These are phyloP conservation scores for Astur gentilis DNA, from an alignment of 2,113 vertebrate species.

Conservation along the genomic window DNA sequence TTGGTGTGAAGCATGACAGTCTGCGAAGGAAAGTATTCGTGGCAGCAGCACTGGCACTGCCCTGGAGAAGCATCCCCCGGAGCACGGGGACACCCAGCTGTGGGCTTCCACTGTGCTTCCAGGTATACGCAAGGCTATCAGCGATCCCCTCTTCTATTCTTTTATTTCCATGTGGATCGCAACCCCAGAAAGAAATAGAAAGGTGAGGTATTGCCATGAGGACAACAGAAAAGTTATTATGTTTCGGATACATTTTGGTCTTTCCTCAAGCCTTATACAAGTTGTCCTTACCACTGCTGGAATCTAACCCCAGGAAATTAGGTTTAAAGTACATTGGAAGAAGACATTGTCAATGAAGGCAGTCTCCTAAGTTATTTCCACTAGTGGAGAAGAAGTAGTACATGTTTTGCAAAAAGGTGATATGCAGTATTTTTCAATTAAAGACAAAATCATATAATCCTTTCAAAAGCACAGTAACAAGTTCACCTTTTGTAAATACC, in stretches of 20 bases:
- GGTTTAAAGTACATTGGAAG: neutral
- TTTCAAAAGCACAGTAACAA: neutral
- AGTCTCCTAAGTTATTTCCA: neutral
- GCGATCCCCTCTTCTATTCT: neutral
- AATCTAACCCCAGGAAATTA: neutral
- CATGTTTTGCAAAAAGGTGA: neutral
- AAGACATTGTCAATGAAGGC: neutral
- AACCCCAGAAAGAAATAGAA: neutral
- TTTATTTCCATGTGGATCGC: neutral
- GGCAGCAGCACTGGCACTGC: neutral
- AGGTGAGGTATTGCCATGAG: neutral
- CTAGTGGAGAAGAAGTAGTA: neutral
- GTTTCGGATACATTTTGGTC: neutral
- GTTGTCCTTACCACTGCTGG: neutral
- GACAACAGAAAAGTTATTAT: neutral
- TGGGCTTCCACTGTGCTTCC: neutral
- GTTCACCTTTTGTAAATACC: neutral
- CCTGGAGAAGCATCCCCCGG: neutral
- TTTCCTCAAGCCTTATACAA: neutral
- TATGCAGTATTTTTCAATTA: neutral
- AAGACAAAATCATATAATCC: neutral
- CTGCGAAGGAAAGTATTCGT: neutral
- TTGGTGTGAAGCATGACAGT: neutral
- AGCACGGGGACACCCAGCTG: accelerated
- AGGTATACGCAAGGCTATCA: neutral